phyloP scores from a whole-genome alignment of 2,113 vertebrate genomes.

The Penelope pileata region DNA sequence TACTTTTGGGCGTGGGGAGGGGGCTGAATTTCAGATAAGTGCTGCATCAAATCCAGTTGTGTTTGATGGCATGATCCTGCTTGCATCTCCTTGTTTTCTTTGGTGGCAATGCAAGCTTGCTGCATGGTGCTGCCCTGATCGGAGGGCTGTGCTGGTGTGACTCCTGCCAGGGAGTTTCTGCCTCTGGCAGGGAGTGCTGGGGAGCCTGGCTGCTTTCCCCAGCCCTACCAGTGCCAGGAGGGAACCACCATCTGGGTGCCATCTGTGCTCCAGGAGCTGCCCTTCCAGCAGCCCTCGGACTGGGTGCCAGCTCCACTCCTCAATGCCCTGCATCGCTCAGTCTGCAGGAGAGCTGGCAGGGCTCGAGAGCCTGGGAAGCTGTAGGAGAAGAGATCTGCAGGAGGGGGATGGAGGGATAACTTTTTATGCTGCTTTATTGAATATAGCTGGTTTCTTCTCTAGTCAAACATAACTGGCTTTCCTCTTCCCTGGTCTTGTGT shows the following conservation, averaged over 20 bases:
- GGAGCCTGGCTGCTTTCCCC: slow-evolving; percentile 26
- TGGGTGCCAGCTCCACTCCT: not conserved
- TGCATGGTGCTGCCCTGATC: not conserved
- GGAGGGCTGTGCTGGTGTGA: not conserved
- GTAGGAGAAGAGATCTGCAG: not conserved
- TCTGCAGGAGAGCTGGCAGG: not conserved
- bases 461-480: rapidly evolving
- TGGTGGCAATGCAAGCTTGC: not conserved
- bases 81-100: not conserved
- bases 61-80: not conserved
- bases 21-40: not conserved
- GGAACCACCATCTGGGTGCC: slow-evolving; percentile 52
- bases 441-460: not conserved
- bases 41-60: not conserved
- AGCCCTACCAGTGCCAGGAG: slow-evolving; percentile 1
- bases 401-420: not conserved
- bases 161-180: not conserved
- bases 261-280: not conserved
- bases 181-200: not conserved
- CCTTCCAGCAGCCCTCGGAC: not conserved
- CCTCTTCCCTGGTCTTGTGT: too few species aligned
- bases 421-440: not conserved
- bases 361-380: not conserved
- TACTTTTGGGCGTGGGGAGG: rapidly evolving
- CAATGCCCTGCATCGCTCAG: rapidly evolving